Conservation (phyloP, 1,140 invertebrate species). For the Calliphora vicina region DNA sequence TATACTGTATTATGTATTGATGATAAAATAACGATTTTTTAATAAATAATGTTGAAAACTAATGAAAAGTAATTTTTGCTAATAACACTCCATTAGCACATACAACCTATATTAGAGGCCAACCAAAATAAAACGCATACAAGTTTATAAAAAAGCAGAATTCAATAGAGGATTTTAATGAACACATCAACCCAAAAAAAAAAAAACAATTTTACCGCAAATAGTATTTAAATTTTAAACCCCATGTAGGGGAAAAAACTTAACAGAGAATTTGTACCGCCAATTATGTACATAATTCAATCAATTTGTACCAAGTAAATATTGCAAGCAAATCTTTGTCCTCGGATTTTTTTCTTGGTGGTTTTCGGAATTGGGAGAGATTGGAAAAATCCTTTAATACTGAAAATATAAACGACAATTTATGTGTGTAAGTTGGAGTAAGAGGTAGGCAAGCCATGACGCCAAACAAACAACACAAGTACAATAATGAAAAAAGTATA, state of each 20-base stretch:
- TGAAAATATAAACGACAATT: background rate
- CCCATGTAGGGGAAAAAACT: background rate
- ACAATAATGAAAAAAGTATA: background rate
- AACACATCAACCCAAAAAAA: background rate
- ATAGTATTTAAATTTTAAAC: background rate
- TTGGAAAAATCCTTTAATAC: background rate
- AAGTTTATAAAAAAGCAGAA: too few species aligned
- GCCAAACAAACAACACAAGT: conserved; percentile 7
- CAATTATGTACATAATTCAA: conserved; percentile 23
- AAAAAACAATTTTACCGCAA: background rate
- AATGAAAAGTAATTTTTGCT: too few species aligned
- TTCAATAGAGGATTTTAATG: background rate
- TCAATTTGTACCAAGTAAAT: conserved; percentile 12
- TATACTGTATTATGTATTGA: too few species aligned
- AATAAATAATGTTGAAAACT: too few species aligned
- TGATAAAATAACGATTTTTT: too few species aligned
- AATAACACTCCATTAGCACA: too few species aligned
- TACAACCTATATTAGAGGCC: too few species aligned
- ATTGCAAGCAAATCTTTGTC: conserved; percentile 10
- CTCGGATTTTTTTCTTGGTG: background rate
- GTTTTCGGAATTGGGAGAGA: background rate
- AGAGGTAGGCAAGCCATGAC: background rate
- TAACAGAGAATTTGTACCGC: background rate
- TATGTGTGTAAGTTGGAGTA: background rate
- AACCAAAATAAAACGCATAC: background rate